These are phyloP conservation scores for Muscicapa comitata DNA, from an alignment of 2,797 vertebrate species.

Conservation along the genomic window DNA sequence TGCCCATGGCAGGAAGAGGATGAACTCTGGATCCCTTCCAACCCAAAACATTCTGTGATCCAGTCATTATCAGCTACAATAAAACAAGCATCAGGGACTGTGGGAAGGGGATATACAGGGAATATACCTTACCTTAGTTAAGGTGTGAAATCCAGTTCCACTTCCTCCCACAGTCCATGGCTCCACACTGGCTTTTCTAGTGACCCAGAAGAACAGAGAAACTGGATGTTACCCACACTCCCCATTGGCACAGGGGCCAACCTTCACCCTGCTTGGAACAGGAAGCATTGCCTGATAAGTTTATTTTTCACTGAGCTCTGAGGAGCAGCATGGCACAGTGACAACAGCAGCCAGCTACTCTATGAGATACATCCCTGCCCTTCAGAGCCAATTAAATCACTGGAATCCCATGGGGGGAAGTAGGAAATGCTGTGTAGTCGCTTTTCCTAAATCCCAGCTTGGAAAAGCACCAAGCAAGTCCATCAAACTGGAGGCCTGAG, in stretches of 20 bases:
- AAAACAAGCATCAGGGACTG: not conserved
- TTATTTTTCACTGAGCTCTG: not conserved
- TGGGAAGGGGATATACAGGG: not conserved
- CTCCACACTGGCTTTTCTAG: not conserved
- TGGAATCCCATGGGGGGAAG: not conserved
- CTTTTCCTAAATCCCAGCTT: conserved; percentile 47
- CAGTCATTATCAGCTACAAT: not conserved
- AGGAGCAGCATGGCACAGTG: not conserved
- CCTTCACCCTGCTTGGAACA: not conserved
- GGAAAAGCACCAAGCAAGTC: conserved; percentile 5
- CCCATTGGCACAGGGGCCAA: not conserved
- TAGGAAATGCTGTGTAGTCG: not conserved
- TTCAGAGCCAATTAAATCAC: conserved; percentile 40
- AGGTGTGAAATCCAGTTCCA: not conserved
- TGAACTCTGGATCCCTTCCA: not conserved
- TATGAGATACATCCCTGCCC: not conserved
- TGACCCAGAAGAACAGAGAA: not conserved
- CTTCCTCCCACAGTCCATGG: not conserved
- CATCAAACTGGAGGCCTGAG: not conserved
- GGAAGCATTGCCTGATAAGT: not conserved
- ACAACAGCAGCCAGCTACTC: not conserved
- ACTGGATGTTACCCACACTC: not conserved
- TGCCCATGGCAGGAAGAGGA: fast-evolving
- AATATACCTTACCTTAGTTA: not conserved
- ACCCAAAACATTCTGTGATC: not conserved